Evolutionary conservation across 1,140 invertebrate species (phyloP).

Genomic region (Pararge aegeria): DNA sequence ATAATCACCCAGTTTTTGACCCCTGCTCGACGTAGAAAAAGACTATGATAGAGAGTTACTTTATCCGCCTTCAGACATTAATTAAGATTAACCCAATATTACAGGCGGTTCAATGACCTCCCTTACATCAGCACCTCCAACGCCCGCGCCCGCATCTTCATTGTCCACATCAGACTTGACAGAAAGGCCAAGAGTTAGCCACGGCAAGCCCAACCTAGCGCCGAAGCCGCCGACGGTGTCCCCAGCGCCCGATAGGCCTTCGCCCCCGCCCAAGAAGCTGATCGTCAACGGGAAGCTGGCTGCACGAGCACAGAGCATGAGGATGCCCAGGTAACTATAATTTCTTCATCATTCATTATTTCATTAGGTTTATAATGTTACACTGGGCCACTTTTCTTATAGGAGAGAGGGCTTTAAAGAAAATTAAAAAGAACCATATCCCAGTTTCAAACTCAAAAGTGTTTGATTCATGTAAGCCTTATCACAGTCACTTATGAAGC

Average conservation of each 20-base stretch:
- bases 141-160: constrained; percentile 48
- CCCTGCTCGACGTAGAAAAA: too few relatives aligned
- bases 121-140: constrained; percentile 51
- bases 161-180: constrained; percentile 62
- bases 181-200: constrained; percentile 59
- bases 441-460: too few relatives aligned
- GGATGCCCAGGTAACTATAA: constrained; percentile 65
- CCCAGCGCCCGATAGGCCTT: constrained; percentile 58
- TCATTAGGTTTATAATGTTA: background rate
- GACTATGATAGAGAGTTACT: too few relatives aligned
- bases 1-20: too few relatives aligned
- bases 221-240: constrained; percentile 76
- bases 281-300: constrained; percentile 75
- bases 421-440: too few relatives aligned
- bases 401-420: too few relatives aligned
- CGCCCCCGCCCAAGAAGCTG: constrained; percentile 72
- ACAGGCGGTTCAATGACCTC: constrained; percentile 70
- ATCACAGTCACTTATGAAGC: too few relatives aligned
- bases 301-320: constrained; percentile 79
- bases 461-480: too few relatives aligned
- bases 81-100: too few relatives aligned
- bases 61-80: too few relatives aligned
- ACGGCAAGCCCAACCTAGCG: constrained; percentile 81
- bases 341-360: background rate
- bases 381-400: too few relatives aligned